Evolutionary conservation across 1,140 invertebrate genomes (phyloP).

Genomic region (Drosophila persimilis): DNA sequence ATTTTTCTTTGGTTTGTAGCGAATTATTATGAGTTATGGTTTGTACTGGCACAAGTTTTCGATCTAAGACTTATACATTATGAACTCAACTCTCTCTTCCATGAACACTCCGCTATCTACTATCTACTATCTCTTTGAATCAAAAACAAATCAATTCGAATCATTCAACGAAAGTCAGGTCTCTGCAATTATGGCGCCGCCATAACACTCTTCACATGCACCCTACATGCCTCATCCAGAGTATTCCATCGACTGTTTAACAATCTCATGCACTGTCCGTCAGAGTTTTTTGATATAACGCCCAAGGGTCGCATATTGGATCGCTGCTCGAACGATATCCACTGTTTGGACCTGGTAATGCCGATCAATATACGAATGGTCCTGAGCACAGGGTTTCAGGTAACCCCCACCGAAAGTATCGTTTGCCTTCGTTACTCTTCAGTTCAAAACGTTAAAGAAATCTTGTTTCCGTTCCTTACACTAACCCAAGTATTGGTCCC

Average conservation of each 20-base stretch:
- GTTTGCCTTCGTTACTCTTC: background rate
- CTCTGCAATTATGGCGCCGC: slow-evolving; percentile 83
- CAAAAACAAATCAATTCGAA: background rate
- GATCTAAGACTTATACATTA: background rate
- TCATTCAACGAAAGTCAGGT: slow-evolving; percentile 40
- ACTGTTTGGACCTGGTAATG: slow-evolving; percentile 86
- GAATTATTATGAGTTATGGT: slow-evolving; percentile 52
- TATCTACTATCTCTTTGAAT: slow-evolving; percentile 27
- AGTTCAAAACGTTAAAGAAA: too few relatives aligned
- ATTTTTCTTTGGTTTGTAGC: slow-evolving; percentile 58
- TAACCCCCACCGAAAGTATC: slow-evolving; percentile 18
- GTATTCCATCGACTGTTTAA: slow-evolving; percentile 84
- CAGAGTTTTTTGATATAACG: slow-evolving; percentile 91
- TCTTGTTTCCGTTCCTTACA: background rate
- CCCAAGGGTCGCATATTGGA: slow-evolving; percentile 90
- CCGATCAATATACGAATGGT: slow-evolving; percentile 78
- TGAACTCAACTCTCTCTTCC: too few relatives aligned
- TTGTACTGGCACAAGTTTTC: slow-evolving; percentile 51
- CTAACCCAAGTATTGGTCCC: slow-evolving; percentile 6
- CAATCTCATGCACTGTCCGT: slow-evolving; percentile 86
- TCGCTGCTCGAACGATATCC: slow-evolving; percentile 90
- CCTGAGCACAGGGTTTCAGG: slow-evolving; percentile 71
- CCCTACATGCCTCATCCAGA: slow-evolving; percentile 84
- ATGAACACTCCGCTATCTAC: slow-evolving; percentile 6
- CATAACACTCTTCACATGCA: slow-evolving; percentile 85